Base-by-base conservation (phyloP, 2,797 vertebrate species). In the Acanthiza pusilla region DNA sequence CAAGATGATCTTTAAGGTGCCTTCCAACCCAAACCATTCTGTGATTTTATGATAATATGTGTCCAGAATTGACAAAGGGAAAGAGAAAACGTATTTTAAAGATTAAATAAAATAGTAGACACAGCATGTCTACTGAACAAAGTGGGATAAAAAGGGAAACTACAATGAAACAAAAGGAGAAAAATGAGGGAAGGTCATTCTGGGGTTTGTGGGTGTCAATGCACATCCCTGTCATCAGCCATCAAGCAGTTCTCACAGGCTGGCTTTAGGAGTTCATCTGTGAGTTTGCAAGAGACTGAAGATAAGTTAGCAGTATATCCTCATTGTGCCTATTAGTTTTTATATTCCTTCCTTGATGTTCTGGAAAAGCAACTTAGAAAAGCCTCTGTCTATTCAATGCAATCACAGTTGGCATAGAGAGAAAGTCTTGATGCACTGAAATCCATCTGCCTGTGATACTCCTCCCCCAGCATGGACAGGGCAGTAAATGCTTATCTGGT, bases 321-420 rank as follows among this genome's bases (percentile, higher is more conserved):
- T 96, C 42, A 74, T 20, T 62, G 68, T 40, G 16, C 12, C 10
- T 55, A 58, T 65, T 70, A 67, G 13, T 67, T 73, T 95, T 94
- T 67, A 16, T 43, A 91, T 54, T 66, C 50, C 54, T 94, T 86
- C 47, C 80, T 79, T 88, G 29, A 62, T 48, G 42, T 71, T 89
- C 70, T 95, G 72, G 62, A 76, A 82, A 94, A 97, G 76, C 51
- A 57, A 82, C 84, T 95, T 61, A 62, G 68, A 66, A 95, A 89
- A 53, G 51, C 42, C 15, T 50, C 63, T 86, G 50, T 43, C 57
- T 43, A 20, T 88, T 90, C 78, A 76, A 11, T 43, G 26, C 22
- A 89, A 7, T 53, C 80, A 67, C 12, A 88, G 48, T 21, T 9
- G 20, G 43, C 68, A 53, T 3, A 75, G 68, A 62, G 43, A 91